Evolutionary conservation across 1,140 invertebrate genomes (phyloP).

Genomic region (Alviniconcha marisindica): DNA sequence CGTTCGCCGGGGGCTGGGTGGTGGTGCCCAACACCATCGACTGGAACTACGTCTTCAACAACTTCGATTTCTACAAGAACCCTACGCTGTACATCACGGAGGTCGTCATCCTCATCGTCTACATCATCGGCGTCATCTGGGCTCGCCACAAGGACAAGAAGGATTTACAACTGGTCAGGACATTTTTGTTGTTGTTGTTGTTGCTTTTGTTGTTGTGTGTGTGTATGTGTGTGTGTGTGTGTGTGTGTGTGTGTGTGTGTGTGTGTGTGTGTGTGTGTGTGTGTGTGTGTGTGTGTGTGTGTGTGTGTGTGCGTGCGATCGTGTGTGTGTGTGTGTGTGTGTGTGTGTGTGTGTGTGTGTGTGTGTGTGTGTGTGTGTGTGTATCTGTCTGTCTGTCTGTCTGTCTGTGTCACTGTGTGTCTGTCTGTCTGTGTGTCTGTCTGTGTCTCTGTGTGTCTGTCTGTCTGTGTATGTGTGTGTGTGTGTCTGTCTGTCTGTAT

Average conservation of each 20-base stretch:
- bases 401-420: background rate
- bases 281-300: no score
- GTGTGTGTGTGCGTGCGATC: no score
- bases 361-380: background rate
- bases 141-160: constrained; percentile 77
- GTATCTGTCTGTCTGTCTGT: background rate
- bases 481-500: no score
- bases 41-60: constrained; percentile 74
- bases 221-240: no score
- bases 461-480: no score
- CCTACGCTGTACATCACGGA: constrained; percentile 79
- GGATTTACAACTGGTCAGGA: constrained; percentile 75
- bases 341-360: background rate
- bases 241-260: no score
- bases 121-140: constrained; percentile 76
- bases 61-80: constrained; percentile 79
- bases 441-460: background rate
- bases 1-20: constrained; percentile 74
- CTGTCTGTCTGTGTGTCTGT: background rate
- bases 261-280: no score
- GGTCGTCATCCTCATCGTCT: constrained; percentile 77
- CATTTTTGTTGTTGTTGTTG: no score
- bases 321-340: no score
- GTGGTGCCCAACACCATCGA: constrained; percentile 76
- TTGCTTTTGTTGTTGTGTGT: no score